A percentile compares a stretch with the other conserved stretches of the same genome.
Conservation (phyloP, 2,797 vertebrate genomes). For the Sebastes dallii region DNA sequence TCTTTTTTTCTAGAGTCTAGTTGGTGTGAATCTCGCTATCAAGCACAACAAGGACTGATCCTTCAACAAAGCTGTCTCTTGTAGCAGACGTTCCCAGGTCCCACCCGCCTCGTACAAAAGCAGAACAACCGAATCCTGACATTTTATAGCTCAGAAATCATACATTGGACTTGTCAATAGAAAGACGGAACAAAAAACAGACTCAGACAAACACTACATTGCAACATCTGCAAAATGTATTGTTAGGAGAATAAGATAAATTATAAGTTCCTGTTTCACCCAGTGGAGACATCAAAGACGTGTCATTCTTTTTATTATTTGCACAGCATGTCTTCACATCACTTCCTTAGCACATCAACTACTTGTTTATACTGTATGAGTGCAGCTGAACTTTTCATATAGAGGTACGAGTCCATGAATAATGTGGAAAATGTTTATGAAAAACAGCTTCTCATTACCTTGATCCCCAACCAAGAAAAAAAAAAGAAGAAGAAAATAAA, state of each 20-base stretch:
- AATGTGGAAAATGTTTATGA: conserved; percentile 73
- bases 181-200: conserved; percentile 70
- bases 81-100: not conserved
- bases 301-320: conserved; percentile 52
- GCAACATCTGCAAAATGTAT: conserved; percentile 79
- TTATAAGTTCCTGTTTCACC: conserved; percentile 84
- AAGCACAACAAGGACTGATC: conserved; percentile 37
- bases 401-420: conserved; percentile 52
- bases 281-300: conserved; percentile 77
- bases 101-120: conserved; percentile 38
- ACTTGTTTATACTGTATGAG: conserved; percentile 53
- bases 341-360: conserved; percentile 55
- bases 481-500: conserved; percentile 1
- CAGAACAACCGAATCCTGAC: conserved; percentile 56
- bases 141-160: conserved; percentile 66
- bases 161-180: conserved; percentile 68
- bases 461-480: not conserved
- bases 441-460: conserved; percentile 54
- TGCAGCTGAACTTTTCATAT: conserved; percentile 45
- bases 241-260: conserved; percentile 75
- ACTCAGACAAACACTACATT: conserved; percentile 71
- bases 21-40: conserved; percentile 44
- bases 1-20: conserved; percentile 23
- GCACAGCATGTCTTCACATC: conserved; percentile 47
- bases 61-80: conserved; percentile 22